These are phyloP conservation scores for Baryphthengus martii DNA, from an alignment of 2,113 vertebrate genomes.

Conservation along the genomic window DNA sequence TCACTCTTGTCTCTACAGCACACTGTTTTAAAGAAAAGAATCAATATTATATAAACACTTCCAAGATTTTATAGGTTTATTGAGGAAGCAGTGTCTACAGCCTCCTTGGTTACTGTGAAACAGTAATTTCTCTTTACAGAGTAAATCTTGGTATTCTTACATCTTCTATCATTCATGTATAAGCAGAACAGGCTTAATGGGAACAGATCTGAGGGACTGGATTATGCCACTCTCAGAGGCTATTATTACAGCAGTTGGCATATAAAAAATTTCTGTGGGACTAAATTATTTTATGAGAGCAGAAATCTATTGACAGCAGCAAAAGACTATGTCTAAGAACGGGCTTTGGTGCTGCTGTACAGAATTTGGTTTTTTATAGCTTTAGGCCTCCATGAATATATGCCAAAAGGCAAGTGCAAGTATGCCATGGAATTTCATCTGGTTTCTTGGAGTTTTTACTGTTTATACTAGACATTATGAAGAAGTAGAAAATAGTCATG, in stretches of 20 bases:
- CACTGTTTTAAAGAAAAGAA: not conserved
- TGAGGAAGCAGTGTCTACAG: not conserved
- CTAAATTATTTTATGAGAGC: not conserved
- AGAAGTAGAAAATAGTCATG: not conserved
- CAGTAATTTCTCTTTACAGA: not conserved
- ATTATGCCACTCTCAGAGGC: not conserved
- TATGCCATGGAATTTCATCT: not conserved
- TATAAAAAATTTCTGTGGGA: not conserved
- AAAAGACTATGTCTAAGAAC: not conserved
- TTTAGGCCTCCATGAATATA: not conserved
- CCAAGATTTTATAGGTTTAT: not conserved
- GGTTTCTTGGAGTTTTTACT: not conserved
- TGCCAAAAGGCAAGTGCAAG: not conserved
- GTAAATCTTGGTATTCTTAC: not conserved
- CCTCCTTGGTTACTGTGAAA: not conserved
- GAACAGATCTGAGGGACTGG: not conserved
- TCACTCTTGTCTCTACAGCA: not conserved
- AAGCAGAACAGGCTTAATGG: not conserved
- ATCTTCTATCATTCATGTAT: not conserved
- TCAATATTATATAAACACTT: not conserved
- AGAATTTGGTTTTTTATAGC: not conserved
- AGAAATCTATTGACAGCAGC: not conserved
- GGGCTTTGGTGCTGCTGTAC: not conserved
- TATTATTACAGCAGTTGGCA: not conserved
- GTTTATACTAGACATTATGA: not conserved